Evolutionary conservation across 2,888 invertebrate genomes (phyloP).

Genomic region (Scaeva pyrastri): DNA sequence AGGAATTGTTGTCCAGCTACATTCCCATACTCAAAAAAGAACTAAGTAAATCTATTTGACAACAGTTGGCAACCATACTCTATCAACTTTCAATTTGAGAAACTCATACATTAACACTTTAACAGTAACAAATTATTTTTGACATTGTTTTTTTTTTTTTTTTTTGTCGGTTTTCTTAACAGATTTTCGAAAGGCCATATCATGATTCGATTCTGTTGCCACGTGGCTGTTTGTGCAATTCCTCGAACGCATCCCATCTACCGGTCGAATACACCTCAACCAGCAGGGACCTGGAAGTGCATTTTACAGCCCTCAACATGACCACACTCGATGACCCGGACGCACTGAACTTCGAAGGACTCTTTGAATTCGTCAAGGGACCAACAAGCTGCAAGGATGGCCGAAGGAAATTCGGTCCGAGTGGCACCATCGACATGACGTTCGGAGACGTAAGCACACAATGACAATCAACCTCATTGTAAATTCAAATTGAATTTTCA

Average conservation of each 20-base stretch:
- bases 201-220: constrained; percentile 88
- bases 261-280: constrained; percentile 92
- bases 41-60: not conserved
- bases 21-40: not conserved
- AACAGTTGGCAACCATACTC: constrained; percentile 5
- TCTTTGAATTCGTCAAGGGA: constrained; percentile 91
- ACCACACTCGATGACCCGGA: constrained; percentile 93
- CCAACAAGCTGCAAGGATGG: constrained; percentile 89
- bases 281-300: constrained; percentile 90
- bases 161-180: not conserved
- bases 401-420: constrained; percentile 89
- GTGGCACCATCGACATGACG: constrained; percentile 89
- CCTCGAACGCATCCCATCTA: constrained; percentile 84
- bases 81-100: not conserved
- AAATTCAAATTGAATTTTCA: constrained; percentile 49
- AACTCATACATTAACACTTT: not conserved
- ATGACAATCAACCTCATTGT: not conserved
- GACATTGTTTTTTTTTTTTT: not conserved
- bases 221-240: constrained; percentile 92
- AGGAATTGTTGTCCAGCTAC: too few species aligned
- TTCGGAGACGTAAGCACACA: constrained; percentile 82
- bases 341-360: constrained; percentile 92
- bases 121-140: too few species aligned
- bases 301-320: constrained; percentile 93
- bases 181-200: constrained; percentile 91